Evolutionary conservation across 2,797 vertebrate species (phyloP), one percentile per base, ranked within the genome.

Genomic region (Erethizon dorsatum): DNA sequence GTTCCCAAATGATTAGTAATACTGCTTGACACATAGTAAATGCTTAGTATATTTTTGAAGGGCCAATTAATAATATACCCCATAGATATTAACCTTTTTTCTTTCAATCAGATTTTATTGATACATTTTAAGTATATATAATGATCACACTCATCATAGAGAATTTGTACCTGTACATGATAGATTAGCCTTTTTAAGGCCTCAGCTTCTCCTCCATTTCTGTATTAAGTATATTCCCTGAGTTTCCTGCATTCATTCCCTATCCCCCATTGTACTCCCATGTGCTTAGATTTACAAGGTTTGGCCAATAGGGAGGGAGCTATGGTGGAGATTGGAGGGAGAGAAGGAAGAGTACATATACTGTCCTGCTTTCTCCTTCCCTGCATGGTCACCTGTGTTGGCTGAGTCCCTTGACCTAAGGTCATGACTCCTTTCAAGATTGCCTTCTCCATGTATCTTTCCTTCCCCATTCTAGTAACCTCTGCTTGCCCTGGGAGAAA

Each of bases 401-500:
- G 15, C 45, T 31, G 11, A 57, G 50, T 41, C 41, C 6, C 52
- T 84, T 77, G 11, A 77, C 37, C 2, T 24, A 52, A 94, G 57
- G 57, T 77, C 77, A 37, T 31, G 22, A 9, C 5, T 85, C 41
- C 28, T 89, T 57, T 80, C 75, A 50, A 57, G 31, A 28, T 56
- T 45, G 5, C 6, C 20, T 82, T 59, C 37, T 67, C 37, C 24
- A 45, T 20, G 17, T 20, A 67, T 18, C 5, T 65, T 28, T 31
- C n/a, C 15, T 33, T 50, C 33, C 17, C 4, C 52, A 57, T 75
- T 69, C 26, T 47, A 52, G 15, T 41, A 65, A 73, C 13, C 33
- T 47, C 17, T 41, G 18, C 71, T 75, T 96, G 28, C 22, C 20
- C 83, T 65, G 50, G 31, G 10, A 67, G 78, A 92, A 95, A 67